Evolutionary conservation across 1,140 invertebrate species (phyloP), one percentile per base, ranked within the genome.

Genomic region (Drosophila saltans): DNA sequence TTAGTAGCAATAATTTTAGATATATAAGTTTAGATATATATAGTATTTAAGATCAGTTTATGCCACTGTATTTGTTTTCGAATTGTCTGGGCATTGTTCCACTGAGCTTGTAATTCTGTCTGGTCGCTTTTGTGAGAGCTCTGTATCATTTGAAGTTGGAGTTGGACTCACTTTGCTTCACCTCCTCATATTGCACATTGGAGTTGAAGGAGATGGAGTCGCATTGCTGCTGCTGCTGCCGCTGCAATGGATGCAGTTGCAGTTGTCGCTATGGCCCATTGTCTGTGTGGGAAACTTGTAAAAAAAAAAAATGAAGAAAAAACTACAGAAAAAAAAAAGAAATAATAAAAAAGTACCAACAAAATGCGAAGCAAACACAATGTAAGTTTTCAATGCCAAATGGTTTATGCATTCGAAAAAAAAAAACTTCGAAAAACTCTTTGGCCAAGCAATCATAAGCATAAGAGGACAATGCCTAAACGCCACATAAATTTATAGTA

Each of bases 371-470:
- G 36, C 40, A 57, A 40, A 77, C 48, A 86, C 83, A 86, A 88
- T 88, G 83, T 86, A 88, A 75, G 71, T 77, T 86, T 89, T 88
- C 85, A 88, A 88, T 88, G 84, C 84, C 84, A 90, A 88, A 88
- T 88, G 84, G 80, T 88, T 86, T 84, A 88, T 88, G 78, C 75
- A 88, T 78, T 78, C 76, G 76, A 72, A 40, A 48, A 48, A 48
- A 78, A 40, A 16, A 52, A 52, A 52, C 45, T 52, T 72, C 69
- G 73, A 30, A 21, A 78, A 78, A 48, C 45, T 48, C 67, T 84
- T 74, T 84, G 80, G 76, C 68, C 83, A 86, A 88, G 72, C 82
- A 86, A 88, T 86, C 82, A 86, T 86, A 86, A 86, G 80, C 79
- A 67, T 64, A 85, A 24, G 57, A 59, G 76, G 70, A 89, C 80